These are phyloP conservation scores for Physocephala rufipes DNA, from an alignment of 2,888 invertebrate species.

Conservation along the genomic window DNA sequence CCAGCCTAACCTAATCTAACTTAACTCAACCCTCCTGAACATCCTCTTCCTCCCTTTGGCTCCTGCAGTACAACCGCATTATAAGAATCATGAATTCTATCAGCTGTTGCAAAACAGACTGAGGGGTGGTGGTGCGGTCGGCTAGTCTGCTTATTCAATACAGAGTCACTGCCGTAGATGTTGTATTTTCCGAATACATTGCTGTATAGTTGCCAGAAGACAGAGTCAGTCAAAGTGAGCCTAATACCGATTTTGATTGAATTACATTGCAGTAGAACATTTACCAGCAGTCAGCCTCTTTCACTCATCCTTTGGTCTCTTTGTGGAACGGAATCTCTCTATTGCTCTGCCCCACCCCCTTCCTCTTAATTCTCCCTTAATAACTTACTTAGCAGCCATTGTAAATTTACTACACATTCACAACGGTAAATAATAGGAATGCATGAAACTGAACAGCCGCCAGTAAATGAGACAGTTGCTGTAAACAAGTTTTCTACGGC, in stretches of 20 bases:
- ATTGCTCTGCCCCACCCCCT: not conserved
- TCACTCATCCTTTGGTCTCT: not conserved
- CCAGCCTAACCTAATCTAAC: not conserved
- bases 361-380: not conserved
- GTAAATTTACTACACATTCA: slow-evolving; percentile 28
- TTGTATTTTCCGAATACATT: slow-evolving; percentile 19
- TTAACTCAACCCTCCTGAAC: not conserved
- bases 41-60: no score
- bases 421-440: slow-evolving; percentile 32
- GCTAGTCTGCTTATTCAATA: slow-evolving; percentile 21
- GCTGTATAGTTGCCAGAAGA: slow-evolving; percentile 1
- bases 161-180: no score
- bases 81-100: no score
- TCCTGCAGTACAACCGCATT: no score
- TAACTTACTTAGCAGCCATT: slow-evolving; percentile 18
- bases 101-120: not conserved
- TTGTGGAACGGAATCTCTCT: not conserved
- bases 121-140: not conserved
- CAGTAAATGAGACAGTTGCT: slow-evolving; percentile 15
- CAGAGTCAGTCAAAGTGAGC: not conserved
- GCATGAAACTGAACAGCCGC: not conserved
- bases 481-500: not conserved
- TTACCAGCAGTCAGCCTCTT: no score
- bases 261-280: slow-evolving; percentile 28
- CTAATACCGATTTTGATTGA: slow-evolving; percentile 31